Evolutionary conservation across 2,797 vertebrate genomes (phyloP), one percentile per base, ranked within the genome.

Genomic region (Lerista edwardsae): DNA sequence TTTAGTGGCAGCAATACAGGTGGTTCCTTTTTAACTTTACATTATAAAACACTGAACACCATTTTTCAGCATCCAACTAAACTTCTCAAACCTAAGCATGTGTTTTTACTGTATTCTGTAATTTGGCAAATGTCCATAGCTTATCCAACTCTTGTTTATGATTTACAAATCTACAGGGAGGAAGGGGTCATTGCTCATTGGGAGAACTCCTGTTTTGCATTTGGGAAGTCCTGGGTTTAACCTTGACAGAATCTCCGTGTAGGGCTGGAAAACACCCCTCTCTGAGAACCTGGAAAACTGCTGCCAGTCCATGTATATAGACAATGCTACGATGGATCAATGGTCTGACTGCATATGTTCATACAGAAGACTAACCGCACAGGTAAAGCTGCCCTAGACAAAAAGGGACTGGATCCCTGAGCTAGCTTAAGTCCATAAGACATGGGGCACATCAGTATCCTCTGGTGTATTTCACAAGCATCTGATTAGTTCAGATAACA

Each of bases 11-110:
- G 62, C 14, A 61, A 27, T 25, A 55, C 1, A 6, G 75, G 44
- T 64, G 6, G 4, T 27, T 73, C 55, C 34, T 68, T 55, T 55
- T 68, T 27, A 36, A 80, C 62, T 65, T 64, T 17, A 34, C 2
- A 0, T 31, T 64, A 17, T 1, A 68, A 72, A 76, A 3, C 27
- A 12, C 17, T n/a, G n/a, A n/a, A n/a, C 4, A 29, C 0, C 0
- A 1, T 67, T 44, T 9, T 8, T 4, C 64, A 2, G 5, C 25
- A 27, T 27, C 2, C 8, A 57, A 4, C 19, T 21, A 9, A 64
- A 64, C 15, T 47, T 41, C 29, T 72, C 11, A 34, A 25, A 62
- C 27, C 29, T 57, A 64, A 83, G 39, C n/a, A n/a, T 62, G 27
- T 76, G 57, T 44, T 47, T 65, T 73, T 64, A 17, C 61, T 29